Conservation (phyloP, 1,140 invertebrate species). For the Drosophila nebulosa region DNA sequence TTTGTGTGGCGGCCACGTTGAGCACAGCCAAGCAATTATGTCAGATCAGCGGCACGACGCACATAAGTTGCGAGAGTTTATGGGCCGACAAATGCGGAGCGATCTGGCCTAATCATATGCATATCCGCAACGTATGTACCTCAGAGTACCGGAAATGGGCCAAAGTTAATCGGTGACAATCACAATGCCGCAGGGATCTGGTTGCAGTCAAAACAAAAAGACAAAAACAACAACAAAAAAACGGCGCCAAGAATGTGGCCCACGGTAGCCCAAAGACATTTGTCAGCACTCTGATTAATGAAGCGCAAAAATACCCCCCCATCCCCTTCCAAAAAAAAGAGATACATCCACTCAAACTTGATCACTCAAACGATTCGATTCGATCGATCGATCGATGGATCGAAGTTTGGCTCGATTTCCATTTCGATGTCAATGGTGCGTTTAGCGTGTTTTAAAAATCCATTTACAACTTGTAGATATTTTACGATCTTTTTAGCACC, state of each 20-base stretch:
- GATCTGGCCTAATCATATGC: slow-evolving; percentile 7
- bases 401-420: background rate
- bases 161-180: background rate
- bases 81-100: slow-evolving; percentile 9
- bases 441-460: slow-evolving; percentile 19
- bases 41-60: slow-evolving; percentile 11
- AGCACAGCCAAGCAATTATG: slow-evolving; percentile 4
- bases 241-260: background rate
- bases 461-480: slow-evolving; percentile 16
- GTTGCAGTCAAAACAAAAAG: slow-evolving; percentile 1
- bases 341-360: slow-evolving; percentile 9
- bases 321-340: background rate
- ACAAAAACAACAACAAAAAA: no score
- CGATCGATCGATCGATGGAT: no score
- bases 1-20: background rate
- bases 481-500: slow-evolving; percentile 14
- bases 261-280: slow-evolving; percentile 8
- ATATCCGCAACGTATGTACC: background rate
- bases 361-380: background rate
- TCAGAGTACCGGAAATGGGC: slow-evolving; percentile 3
- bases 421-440: background rate
- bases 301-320: background rate
- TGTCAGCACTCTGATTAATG: slow-evolving; percentile 20
- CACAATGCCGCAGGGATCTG: background rate
- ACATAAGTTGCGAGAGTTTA: slow-evolving; percentile 17